phyloP scores from a whole-genome alignment of 2,113 vertebrate species.

The Channa maculata region DNA sequence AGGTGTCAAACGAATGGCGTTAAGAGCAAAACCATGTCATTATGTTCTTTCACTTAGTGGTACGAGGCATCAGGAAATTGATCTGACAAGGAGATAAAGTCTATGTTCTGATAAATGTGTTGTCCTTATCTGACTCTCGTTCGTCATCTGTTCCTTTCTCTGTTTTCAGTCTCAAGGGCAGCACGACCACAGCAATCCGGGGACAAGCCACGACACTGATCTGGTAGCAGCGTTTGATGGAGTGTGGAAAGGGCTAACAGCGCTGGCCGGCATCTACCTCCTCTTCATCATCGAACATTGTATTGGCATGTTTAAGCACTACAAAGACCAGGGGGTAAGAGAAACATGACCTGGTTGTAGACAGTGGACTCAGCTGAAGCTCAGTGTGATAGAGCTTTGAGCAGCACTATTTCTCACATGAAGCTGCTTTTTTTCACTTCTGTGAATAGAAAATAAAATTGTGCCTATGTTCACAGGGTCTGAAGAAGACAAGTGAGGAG shows the following conservation, averaged over 20 bases:
- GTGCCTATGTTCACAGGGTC: conserved; percentile 78
- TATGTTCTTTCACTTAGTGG: no score
- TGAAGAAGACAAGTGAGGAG: conserved; percentile 83
- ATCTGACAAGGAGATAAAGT: no score
- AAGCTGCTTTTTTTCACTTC: background rate
- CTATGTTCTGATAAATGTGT: no score
- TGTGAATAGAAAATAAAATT: background rate
- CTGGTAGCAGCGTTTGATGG: conserved; percentile 88
- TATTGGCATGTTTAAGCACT: conserved; percentile 96
- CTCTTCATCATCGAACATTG: conserved; percentile 98
- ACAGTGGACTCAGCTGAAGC: background rate
- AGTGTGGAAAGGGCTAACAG: conserved; percentile 95
- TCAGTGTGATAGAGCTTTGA: background rate
- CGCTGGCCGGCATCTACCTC: conserved; percentile 94
- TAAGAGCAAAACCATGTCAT: no score
- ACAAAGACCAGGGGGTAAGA: conserved; percentile 89
- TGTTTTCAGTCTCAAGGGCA: conserved; percentile 88
- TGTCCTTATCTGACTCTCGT: background rate
- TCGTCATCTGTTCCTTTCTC: background rate
- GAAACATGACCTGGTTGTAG: background rate
- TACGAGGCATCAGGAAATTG: no score
- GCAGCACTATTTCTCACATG: background rate
- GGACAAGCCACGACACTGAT: conserved; percentile 27
- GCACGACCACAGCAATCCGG: conserved; percentile 86
- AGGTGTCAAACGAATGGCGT: no score